Evolutionary conservation across 2,113 vertebrate genomes (phyloP).

Genomic region (Bothrops jararaca): DNA sequence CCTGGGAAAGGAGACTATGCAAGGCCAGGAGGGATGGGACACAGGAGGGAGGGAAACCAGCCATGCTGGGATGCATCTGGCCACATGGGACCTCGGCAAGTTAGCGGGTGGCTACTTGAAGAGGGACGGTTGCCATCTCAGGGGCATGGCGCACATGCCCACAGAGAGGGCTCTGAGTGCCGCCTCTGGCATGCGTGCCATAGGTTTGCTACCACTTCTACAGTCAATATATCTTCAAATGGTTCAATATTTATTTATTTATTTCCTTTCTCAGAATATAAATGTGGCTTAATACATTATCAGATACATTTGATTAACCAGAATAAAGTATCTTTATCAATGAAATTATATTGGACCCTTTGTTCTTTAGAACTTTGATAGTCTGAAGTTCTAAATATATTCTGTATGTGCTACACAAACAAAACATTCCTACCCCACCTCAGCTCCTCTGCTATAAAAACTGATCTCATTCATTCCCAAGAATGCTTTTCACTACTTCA

Average conservation of each 20-base stretch:
- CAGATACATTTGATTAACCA: neutral
- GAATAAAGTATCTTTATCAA: neutral
- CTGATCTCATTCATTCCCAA: slow-evolving; percentile 2
- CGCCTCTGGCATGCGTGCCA: no score
- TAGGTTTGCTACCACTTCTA: no score
- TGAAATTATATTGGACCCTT: neutral
- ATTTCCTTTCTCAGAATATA: neutral
- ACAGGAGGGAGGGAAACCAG: no score
- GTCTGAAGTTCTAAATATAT: neutral
- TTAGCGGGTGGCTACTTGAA: no score
- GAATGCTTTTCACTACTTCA: slow-evolving; percentile 35
- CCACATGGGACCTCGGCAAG: no score
- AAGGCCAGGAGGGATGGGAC: no score
- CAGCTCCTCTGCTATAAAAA: slow-evolving; percentile 15
- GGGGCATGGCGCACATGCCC: no score
- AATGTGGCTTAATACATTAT: neutral
- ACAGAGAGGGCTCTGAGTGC: no score
- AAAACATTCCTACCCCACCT: slow-evolving; percentile 4
- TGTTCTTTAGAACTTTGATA: neutral
- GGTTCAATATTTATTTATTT: neutral
- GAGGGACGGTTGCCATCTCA: no score
- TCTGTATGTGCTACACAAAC: neutral
- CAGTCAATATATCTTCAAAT: neutral
- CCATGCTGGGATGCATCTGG: no score
- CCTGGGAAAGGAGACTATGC: no score